These are phyloP conservation scores for Sciurus vulgaris DNA, from an alignment of 2,797 vertebrate genomes.

Conservation along the genomic window DNA sequence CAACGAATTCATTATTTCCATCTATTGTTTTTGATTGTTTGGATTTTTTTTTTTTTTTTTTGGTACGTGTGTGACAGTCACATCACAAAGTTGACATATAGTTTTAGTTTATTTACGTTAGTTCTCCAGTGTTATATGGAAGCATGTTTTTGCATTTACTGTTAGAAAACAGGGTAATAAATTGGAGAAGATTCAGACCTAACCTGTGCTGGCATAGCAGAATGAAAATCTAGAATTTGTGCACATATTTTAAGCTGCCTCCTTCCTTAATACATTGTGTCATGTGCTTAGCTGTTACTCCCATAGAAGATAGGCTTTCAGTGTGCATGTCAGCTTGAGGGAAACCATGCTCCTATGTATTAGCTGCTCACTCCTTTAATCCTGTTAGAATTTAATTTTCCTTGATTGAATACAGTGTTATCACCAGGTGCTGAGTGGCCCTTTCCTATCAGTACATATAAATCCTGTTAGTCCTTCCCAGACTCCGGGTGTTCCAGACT, in stretches of 20 bases:
- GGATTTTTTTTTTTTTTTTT: not conserved
- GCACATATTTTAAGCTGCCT: conserved; percentile 74
- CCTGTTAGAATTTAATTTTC: conserved; percentile 83
- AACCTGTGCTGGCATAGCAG: conserved; percentile 66
- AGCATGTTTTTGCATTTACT: conserved; percentile 65
- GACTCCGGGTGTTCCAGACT: not conserved
- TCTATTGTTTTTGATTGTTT: conserved; percentile 48
- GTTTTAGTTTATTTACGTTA: conserved; percentile 61
- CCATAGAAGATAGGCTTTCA: conserved; percentile 69
- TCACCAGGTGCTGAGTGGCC: conserved; percentile 77
- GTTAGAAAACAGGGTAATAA: conserved; percentile 67
- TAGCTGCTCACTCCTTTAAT: conserved; percentile 80
- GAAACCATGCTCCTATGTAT: conserved; percentile 74
- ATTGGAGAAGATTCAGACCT: conserved; percentile 63
- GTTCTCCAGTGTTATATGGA: conserved; percentile 21
- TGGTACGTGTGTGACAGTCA: not conserved
- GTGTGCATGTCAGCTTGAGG: conserved; percentile 38
- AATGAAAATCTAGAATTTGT: conserved; percentile 70
- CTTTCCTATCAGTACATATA: conserved; percentile 71
- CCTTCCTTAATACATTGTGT: conserved; percentile 72
- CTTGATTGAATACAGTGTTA: conserved; percentile 79
- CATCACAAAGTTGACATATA: not conserved
- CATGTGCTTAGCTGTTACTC: conserved; percentile 68
- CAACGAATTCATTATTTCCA: conserved; percentile 42
- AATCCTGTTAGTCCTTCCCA: conserved; percentile 79